A percentile compares a stretch with the other conserved stretches of the same genome.
phyloP scores from a whole-genome alignment of 2,113 vertebrate genomes.

The Eulemur macaco region DNA sequence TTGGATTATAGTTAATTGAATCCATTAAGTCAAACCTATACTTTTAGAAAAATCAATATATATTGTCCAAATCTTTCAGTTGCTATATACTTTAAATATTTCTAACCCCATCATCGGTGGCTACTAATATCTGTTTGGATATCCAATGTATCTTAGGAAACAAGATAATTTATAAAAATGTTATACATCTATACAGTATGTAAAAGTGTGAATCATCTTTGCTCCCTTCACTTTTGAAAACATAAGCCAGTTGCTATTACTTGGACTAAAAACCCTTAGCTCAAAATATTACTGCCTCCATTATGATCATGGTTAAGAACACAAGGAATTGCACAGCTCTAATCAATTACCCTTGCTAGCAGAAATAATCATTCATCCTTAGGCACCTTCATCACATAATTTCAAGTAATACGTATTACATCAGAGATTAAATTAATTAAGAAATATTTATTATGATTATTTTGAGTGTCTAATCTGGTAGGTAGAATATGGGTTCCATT shows the following conservation, averaged over 20 bases:
- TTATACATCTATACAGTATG: neutral
- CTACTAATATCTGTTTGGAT: neutral
- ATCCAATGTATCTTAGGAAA: neutral
- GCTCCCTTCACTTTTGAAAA: neutral
- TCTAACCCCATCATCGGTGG: neutral
- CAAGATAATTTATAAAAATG: neutral
- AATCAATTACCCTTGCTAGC: neutral
- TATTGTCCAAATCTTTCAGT: neutral
- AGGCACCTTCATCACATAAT: neutral
- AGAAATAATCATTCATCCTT: neutral
- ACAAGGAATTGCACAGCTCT: neutral
- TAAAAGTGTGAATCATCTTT: neutral
- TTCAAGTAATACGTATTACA: neutral
- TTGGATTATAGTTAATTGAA: neutral
- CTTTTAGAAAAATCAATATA: neutral
- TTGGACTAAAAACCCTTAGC: neutral
- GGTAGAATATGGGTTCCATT: neutral
- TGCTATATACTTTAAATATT: neutral
- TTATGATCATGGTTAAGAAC: neutral
- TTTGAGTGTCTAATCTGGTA: neutral
- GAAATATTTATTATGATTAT: neutral
- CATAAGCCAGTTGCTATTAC: neutral
- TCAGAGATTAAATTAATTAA: neutral
- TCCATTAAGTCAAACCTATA: neutral
- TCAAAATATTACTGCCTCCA: neutral